A percentile compares a stretch with the other conserved stretches of the same genome.
Evolutionary conservation across 1,140 invertebrate genomes (phyloP).

Genomic region (Habropoda laboriosa): DNA sequence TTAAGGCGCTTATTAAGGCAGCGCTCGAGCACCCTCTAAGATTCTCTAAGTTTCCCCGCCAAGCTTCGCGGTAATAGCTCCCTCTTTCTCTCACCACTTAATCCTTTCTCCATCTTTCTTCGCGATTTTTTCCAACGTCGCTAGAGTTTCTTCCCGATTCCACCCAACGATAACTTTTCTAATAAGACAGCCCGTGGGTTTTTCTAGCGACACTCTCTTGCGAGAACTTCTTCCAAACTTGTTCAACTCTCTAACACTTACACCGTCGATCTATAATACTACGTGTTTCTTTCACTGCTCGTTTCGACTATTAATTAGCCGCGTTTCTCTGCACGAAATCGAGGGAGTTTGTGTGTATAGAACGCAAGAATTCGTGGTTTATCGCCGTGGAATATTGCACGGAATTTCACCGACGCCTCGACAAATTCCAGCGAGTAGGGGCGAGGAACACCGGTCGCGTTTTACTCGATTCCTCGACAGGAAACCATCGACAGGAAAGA

Average conservation of each 20-base stretch:
- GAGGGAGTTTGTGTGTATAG: too few species aligned
- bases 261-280: background rate
- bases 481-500: too few species aligned
- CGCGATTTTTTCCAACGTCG: background rate
- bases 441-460: background rate
- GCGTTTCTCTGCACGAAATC: background rate
- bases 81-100: slow-evolving; percentile 25
- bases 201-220: background rate
- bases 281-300: background rate
- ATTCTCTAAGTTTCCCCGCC: slow-evolving; percentile 52
- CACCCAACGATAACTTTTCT: slow-evolving; percentile 51
- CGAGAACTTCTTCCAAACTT: background rate
- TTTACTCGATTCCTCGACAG: slow-evolving; percentile 5
- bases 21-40: slow-evolving; percentile 40
- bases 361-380: background rate
- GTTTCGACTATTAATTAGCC: background rate
- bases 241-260: background rate
- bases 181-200: slow-evolving; percentile 37
- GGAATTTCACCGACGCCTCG: slow-evolving; percentile 12
- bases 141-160: background rate
- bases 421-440: slow-evolving; percentile 1
- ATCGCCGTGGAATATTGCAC: slow-evolving; percentile 5
- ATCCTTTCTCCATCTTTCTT: slow-evolving; percentile 10
- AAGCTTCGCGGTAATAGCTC: slow-evolving; percentile 14
- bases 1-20: slow-evolving; percentile 74